Conservation (phyloP, 2,113 vertebrate genomes). For the Mesocricetus auratus region DNA sequence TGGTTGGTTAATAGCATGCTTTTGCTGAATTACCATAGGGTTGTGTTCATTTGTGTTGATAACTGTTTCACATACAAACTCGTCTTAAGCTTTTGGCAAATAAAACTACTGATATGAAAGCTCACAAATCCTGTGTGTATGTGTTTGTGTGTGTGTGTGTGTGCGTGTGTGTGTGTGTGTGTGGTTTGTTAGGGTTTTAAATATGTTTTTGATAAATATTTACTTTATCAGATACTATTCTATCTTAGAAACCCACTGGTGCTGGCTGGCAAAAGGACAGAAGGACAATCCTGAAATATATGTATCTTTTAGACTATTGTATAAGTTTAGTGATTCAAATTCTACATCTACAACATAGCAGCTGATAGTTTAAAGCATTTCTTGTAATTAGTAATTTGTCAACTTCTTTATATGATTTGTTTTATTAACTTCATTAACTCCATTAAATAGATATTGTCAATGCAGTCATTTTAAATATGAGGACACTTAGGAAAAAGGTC, state of each 20-base stretch:
- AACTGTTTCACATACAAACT: background rate
- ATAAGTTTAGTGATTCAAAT: background rate
- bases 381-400: background rate
- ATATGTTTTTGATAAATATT: background rate
- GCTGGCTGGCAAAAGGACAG: background rate
- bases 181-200: background rate
- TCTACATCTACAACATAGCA: background rate
- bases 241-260: background rate
- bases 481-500: background rate
- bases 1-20: background rate
- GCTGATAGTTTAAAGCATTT: background rate
- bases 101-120: slow-evolving; percentile 4
- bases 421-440: background rate
- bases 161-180: background rate
- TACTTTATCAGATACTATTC: background rate
- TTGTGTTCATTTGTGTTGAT: background rate
- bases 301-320: slow-evolving; percentile 11
- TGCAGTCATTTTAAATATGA: background rate
- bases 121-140: background rate
- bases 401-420: background rate
- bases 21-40: background rate
- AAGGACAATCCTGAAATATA: background rate
- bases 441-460: background rate
- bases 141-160: fast-evolving
- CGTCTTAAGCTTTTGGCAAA: background rate